phyloP scores from a whole-genome alignment of 2,888 invertebrate genomes.

The Melieria crassipennis region DNA sequence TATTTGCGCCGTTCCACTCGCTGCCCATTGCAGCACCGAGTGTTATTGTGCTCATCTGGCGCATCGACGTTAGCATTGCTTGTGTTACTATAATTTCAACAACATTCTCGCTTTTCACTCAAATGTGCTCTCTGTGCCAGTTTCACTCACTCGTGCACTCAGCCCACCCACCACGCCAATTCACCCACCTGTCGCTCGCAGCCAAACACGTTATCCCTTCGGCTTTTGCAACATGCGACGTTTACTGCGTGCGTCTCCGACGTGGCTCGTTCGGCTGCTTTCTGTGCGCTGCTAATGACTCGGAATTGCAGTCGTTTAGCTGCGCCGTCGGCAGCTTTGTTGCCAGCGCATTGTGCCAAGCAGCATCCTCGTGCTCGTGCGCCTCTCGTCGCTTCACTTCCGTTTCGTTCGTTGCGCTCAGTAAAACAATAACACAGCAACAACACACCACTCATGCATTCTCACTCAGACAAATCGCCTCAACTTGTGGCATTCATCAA shows the following conservation, averaged over 20 bases:
- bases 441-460: not conserved
- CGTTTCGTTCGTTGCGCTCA: constrained; percentile 21
- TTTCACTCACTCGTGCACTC: not conserved
- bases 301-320: not conserved
- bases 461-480: not conserved
- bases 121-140: too few species aligned
- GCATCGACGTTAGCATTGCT: too few species aligned
- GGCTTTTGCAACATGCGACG: not conserved
- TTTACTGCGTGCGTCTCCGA: not conserved
- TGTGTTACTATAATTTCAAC: too few species aligned
- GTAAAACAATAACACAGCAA: constrained; percentile 7
- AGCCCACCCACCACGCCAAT: not conserved
- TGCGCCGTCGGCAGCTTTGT: too few species aligned
- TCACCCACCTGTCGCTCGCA: not conserved
- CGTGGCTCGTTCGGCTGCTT: not conserved
- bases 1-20: too few species aligned
- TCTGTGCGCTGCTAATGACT: not conserved
- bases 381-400: not conserved
- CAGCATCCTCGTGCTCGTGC: not conserved
- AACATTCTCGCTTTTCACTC: too few species aligned
- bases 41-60: too few species aligned
- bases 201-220: not conserved
- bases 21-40: too few species aligned
- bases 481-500: not conserved
- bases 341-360: too few species aligned